Percentiles rank a stretch among this genome's conserved stretches.
Conservation (phyloP, 1,140 invertebrate species). For the Acromyrmex charruanus region DNA sequence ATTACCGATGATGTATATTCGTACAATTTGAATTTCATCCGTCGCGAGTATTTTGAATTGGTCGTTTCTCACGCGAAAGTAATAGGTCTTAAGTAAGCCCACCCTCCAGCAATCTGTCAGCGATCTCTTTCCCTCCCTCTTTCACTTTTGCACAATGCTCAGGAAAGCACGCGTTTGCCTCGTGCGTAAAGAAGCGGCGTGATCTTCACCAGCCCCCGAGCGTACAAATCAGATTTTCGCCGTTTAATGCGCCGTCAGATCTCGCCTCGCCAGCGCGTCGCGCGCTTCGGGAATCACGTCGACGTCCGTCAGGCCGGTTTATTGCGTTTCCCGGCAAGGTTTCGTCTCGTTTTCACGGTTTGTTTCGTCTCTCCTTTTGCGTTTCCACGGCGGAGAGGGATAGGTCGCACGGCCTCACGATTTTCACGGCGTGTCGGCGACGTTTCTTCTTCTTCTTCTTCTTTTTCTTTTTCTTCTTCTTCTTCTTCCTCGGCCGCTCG, state of each 20-base stretch:
- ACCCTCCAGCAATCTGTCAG: slow-evolving; percentile 36
- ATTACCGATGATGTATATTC: background rate
- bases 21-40: background rate
- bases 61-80: background rate
- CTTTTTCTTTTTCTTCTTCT: background rate
- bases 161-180: slow-evolving; percentile 42
- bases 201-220: slow-evolving; percentile 60
- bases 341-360: slow-evolving; percentile 83
- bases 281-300: slow-evolving; percentile 75
- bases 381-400: background rate
- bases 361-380: slow-evolving; percentile 81
- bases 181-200: slow-evolving; percentile 35
- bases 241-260: slow-evolving; percentile 76
- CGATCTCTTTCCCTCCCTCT: background rate
- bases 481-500: slow-evolving; percentile 30
- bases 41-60: background rate
- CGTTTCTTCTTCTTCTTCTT: slow-evolving; percentile 65
- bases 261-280: slow-evolving; percentile 73
- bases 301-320: slow-evolving; percentile 79
- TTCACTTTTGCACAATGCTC: slow-evolving; percentile 5
- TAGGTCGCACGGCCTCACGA: slow-evolving; percentile 25
- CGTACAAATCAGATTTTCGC: slow-evolving; percentile 74
- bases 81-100: slow-evolving; percentile 22
- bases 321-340: slow-evolving; percentile 80
- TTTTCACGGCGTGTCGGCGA: slow-evolving; percentile 65